Evolutionary conservation across 2,888 invertebrate species (phyloP).

Genomic region (Cephalotes varians): DNA sequence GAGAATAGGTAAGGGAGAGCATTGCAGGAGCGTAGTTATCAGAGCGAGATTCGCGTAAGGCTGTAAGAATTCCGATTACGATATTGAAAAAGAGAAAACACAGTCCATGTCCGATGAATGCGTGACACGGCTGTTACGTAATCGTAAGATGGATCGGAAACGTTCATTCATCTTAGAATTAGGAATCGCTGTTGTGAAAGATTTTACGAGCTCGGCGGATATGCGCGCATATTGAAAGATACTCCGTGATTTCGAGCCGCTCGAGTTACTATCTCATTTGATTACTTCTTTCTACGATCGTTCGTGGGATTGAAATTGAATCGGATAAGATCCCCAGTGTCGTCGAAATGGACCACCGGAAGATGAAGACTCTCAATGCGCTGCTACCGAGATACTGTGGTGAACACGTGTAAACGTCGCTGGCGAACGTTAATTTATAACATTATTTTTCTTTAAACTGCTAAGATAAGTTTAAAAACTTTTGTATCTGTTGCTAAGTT

Average conservation of each 20-base stretch:
- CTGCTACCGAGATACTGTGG: neutral
- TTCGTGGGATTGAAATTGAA: constrained; percentile 1
- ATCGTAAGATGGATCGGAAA: constrained; percentile 58
- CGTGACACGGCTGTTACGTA: constrained; percentile 68
- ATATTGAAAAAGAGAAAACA: neutral
- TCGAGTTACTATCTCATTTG: constrained; percentile 31
- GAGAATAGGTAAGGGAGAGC: constrained; percentile 25
- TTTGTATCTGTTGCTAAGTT: neutral
- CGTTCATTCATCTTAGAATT: constrained; percentile 70
- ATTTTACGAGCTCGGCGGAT: constrained; percentile 34
- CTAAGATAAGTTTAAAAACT: neutral
- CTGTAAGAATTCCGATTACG: neutral
- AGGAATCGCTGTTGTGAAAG: constrained; percentile 53
- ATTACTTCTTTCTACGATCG: neutral
- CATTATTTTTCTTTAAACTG: neutral
- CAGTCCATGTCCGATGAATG: constrained; percentile 49
- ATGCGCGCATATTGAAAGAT: constrained; percentile 6
- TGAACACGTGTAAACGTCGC: neutral
- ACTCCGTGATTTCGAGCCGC: constrained; percentile 11
- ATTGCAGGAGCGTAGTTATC: constrained; percentile 9
- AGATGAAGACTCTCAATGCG: constrained; percentile 2
- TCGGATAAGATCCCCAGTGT: constrained; percentile 27
- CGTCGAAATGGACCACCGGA: neutral
- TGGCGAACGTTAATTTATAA: neutral
- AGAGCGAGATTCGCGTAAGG: neutral